phyloP scores from a whole-genome alignment of 2,888 invertebrate genomes.

The Synanthedon formicaeformis region DNA sequence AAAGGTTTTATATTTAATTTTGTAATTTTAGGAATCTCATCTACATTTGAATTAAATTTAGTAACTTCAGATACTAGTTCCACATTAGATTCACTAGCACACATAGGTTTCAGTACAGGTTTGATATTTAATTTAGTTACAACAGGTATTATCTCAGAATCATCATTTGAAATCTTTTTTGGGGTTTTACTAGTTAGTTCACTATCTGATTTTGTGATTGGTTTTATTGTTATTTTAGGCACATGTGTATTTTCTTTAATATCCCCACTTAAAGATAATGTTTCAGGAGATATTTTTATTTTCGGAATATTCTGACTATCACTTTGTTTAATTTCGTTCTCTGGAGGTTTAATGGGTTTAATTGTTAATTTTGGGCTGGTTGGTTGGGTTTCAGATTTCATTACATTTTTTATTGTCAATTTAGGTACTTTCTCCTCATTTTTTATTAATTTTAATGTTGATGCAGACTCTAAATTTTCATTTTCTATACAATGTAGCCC shows the following conservation, averaged over 20 bases:
- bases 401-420: constrained; percentile 53
- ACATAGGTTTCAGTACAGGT: constrained; percentile 56
- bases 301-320: constrained; percentile 27
- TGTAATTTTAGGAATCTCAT: constrained; percentile 63
- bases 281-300: constrained; percentile 35
- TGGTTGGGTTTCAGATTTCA: constrained; percentile 47
- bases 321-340: constrained; percentile 16
- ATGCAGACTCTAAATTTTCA: constrained; percentile 37
- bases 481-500: constrained; percentile 43
- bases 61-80: constrained; percentile 64
- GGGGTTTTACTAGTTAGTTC: constrained; percentile 28
- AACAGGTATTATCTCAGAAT: constrained; percentile 45
- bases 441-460: constrained; percentile 50
- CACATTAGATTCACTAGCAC: constrained; percentile 35
- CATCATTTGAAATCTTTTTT: constrained; percentile 32
- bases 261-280: constrained; percentile 28
- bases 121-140: constrained; percentile 61
- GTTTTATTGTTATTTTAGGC: constrained; percentile 73
- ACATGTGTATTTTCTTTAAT: constrained; percentile 52
- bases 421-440: constrained; percentile 58
- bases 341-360: constrained; percentile 55
- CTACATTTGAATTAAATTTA: constrained; percentile 62
- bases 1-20: constrained; percentile 69
- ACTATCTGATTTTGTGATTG: constrained; percentile 39
- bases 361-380: constrained; percentile 62